Base-by-base conservation (phyloP, 2,797 vertebrate species). In the Enteromius viviparus region DNA sequence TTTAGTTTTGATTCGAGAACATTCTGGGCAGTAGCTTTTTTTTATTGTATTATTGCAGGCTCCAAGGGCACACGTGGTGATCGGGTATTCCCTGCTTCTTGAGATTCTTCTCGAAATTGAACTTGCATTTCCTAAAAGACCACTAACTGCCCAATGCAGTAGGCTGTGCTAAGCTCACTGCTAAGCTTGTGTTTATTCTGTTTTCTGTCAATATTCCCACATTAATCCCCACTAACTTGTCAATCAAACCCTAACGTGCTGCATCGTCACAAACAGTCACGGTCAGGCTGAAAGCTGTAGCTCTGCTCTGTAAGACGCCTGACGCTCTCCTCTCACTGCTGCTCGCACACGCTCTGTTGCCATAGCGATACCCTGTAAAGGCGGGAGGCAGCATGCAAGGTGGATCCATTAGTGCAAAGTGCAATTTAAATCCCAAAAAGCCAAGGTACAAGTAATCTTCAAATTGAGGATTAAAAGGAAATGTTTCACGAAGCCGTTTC, bases 321-420 rank as follows among this genome's bases (percentile, higher is more conserved):
- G 66, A 77, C 71, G 21, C 34, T 84, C 29, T 42, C 47, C 19
- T 84, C 32, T 83, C 11, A 47, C 0, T 72, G 62, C 70, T 47
- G 60, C 80, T 83, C 78, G 80, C 74, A 88, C 82, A 79, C 1
- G 12, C 84, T 32, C 83, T 19, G 88, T 92, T 91, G 58, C 89
- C 74, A 88, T 87, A 86, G 87, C 62, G 26, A 89, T 87, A 4
- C 84, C 15, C 72, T 87, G 87, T 79, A 72, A 47, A 86, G 34
- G 80, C 64, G 23, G 32, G 60, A 69, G 80, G 40, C 40, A 62
- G 23, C 68, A 8, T 72, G 66, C 76, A 82, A 77, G 69, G 45
- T 71, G 58, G 8, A 76, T 78, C 19, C 68, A 34, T 82, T 75
- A 81, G 76, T 69, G 62, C 42, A 60, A 47, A 78, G 60, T 85